Base-by-base conservation (phyloP, 1,140 invertebrate species). In the Aporrectodea caliginosa region DNA sequence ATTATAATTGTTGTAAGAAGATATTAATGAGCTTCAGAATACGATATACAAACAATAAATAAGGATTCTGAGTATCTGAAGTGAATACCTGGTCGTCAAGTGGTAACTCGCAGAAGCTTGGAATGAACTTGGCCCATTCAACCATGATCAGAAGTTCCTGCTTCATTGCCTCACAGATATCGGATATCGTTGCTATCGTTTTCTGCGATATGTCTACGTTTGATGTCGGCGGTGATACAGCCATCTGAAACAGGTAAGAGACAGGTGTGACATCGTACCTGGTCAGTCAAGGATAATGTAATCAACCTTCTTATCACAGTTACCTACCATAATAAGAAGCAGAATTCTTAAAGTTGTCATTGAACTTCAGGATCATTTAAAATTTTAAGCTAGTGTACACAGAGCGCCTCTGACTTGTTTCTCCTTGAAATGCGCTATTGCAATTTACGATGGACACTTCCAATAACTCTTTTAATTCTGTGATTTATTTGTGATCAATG, bases 41-140 rank as follows among this genome's bases (percentile, higher is more conserved):
- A 14, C 27, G 14, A 68, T 68, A 27, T 14, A 85, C 58, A 75
- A 35, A 2, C 12, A 12, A 75, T 12, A 2, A 33, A 31, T 2
- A 75, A 12, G 12, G 30, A 31, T 31, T 31, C 34, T 35, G 2
- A 35, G 12, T 16, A 80, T 12, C 58, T 1, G 12, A 6, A 33
- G 33, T 35, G 35, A 58, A 83, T 87, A 94, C 94, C 91, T 95
- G 94, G 88, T 99, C 97, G 86, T 98, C 96, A 0, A 98, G 88
- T 34, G 93, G 91, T n/a, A 99, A 90, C 83, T 98, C 95, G 79
- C 93, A 93, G 88, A 99, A 99, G 75, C 94, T 94, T 16, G 96
- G 96, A 84, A 99, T 98, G 87, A 95, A 97, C 89, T 99, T 98
- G 75, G 97, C 97, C 97, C 97, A 99, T 89, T 98, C 96, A 1